Evolutionary conservation across 2,888 invertebrate genomes (phyloP).

Genomic region (Metacarcinus magister): DNA sequence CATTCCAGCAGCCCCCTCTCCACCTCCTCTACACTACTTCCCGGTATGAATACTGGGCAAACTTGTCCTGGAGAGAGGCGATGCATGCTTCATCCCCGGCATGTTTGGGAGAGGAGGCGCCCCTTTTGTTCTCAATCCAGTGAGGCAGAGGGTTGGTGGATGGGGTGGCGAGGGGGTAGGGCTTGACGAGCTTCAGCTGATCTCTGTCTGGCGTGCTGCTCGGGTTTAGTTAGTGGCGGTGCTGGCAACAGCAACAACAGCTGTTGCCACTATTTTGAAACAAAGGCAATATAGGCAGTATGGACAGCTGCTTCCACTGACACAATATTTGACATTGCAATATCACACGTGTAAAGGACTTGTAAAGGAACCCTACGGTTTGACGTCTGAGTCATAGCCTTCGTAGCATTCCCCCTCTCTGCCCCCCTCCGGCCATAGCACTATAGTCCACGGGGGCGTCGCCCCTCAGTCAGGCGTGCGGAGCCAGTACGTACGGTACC

Average conservation of each 20-base stretch:
- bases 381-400: conserved; percentile 66
- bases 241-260: conserved; percentile 49
- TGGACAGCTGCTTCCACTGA: neutral
- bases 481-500: conserved; percentile 65
- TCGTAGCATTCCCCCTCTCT: conserved; percentile 53
- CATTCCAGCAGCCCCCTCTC: conserved; percentile 53
- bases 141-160: neutral
- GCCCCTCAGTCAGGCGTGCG: conserved; percentile 76
- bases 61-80: conserved; percentile 35
- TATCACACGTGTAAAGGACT: neutral
- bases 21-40: conserved; percentile 48
- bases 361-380: neutral
- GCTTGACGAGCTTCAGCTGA: conserved; percentile 19
- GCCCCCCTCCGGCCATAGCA: conserved; percentile 23
- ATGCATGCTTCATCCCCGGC: neutral
- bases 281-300: neutral
- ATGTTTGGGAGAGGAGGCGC: neutral
- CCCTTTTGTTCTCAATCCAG: neutral
- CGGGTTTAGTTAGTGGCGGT: neutral
- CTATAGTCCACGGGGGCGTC: conserved; percentile 69
- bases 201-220: neutral
- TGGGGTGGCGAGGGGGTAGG: neutral
- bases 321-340: neutral
- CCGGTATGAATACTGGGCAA: neutral
- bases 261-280: neutral